Base-by-base conservation (phyloP, 2,888 invertebrate species). In the Drosophila tripunctata region DNA sequence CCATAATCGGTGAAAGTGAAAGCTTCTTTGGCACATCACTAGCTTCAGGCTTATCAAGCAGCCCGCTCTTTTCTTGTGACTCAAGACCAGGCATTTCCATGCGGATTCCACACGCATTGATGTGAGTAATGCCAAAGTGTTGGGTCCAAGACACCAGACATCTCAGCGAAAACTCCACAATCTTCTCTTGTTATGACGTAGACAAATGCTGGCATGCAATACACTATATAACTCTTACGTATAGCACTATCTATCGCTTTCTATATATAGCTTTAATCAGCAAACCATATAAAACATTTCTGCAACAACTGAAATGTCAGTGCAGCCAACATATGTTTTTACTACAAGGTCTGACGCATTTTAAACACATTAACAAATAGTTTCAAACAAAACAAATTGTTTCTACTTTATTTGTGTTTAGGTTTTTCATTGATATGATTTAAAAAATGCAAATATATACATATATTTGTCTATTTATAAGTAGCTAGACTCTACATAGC, bases 1-100 rank as follows among this genome's bases (percentile, higher is more conserved):
- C 75, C 8, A 10, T 27, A 27, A 10, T 27, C 27, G 38, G 67
- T 21, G 67, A 73, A 70, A 75, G 72, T 75, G 60, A 75, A 75
- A 75, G 75, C 64, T 43, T 50, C n/a, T 45, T 33, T 48, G 51
- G 38, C 44, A 12, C 69, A 67, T 67, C 56, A 61, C 36, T 62
- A 24, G 14, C 8, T 3, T 2, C 27, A 8, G 21, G 27, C 60
- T 57, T 69, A 75, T 58, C 62, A 27, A 33, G 7, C 41, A 36
- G 27, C 4, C 33, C 35, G 15, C 35, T 19, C 15, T 48, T 63
- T 43, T 63, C 70, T 45, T n/a, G 41, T n/a, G 47, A 15, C 45
- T 47, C 7, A 10, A 22, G 22, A 4, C 62, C 19, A 12, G 60
- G 8, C 27, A 12, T 48, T 41, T 35, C 33, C 22, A 38, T 15